Evolutionary conservation across 2,888 invertebrate genomes (phyloP).

Genomic region (Cacoxenus indagator): DNA sequence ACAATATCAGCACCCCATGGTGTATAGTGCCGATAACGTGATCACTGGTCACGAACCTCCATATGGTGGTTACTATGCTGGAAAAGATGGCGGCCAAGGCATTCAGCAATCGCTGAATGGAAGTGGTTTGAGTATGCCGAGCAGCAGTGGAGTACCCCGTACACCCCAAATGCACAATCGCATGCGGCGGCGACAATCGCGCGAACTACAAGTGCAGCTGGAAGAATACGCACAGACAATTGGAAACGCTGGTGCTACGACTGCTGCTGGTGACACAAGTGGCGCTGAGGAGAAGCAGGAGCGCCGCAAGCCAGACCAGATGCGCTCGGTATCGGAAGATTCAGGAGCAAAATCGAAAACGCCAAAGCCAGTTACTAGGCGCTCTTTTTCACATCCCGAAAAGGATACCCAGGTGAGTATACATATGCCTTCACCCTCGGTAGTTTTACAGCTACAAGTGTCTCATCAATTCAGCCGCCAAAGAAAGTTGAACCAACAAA

Average conservation of each 20-base stretch:
- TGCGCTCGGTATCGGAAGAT: slow-evolving; percentile 70
- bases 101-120: slow-evolving; percentile 22
- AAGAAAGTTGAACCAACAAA: slow-evolving; percentile 64
- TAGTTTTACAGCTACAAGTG: background rate
- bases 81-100: slow-evolving; percentile 32
- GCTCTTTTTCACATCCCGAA: slow-evolving; percentile 70
- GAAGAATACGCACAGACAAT: slow-evolving; percentile 49
- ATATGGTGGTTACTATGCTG: slow-evolving; percentile 45
- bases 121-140: background rate
- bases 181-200: slow-evolving; percentile 59
- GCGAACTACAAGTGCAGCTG: slow-evolving; percentile 59
- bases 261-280: slow-evolving; percentile 24
- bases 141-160: slow-evolving; percentile 59
- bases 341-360: slow-evolving; percentile 60
- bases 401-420: slow-evolving; percentile 66
- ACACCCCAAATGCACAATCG: slow-evolving; percentile 65
- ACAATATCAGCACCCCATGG: slow-evolving; percentile 49
- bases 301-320: slow-evolving; percentile 67
- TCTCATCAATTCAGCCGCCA: slow-evolving; percentile 47
- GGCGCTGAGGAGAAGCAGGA: slow-evolving; percentile 37
- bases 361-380: slow-evolving; percentile 66
- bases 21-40: slow-evolving; percentile 65
- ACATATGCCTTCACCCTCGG: background rate
- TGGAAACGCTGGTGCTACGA: too few relatives aligned
- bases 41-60: slow-evolving; percentile 40